Conservation (phyloP, 1,140 invertebrate species). For the Arion vulgaris region DNA sequence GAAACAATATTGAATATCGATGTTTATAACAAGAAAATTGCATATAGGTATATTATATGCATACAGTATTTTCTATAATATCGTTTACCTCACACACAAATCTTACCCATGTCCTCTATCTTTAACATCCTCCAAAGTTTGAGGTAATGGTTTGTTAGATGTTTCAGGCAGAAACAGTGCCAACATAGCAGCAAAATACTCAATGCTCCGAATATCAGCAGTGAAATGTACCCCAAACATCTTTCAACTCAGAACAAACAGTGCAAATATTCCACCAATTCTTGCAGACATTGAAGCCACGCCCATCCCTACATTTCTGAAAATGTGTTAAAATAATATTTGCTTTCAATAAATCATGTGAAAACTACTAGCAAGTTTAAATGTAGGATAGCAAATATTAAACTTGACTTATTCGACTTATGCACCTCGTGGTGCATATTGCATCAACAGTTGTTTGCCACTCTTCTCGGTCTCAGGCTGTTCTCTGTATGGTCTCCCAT, state of each 20-base stretch:
- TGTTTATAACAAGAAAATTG: too few relatives aligned
- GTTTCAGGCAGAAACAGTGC: slow-evolving; percentile 54
- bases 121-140: slow-evolving; percentile 51
- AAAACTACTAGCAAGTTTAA: too few relatives aligned
- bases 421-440: too few relatives aligned
- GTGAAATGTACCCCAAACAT: slow-evolving; percentile 40
- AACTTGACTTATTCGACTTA: background rate
- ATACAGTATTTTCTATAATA: too few relatives aligned
- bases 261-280: slow-evolving; percentile 51
- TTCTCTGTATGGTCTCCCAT: too few relatives aligned
- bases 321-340: background rate
- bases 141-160: slow-evolving; percentile 44
- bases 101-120: slow-evolving; percentile 7
- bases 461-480: too few relatives aligned
- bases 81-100: too few relatives aligned
- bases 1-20: too few relatives aligned
- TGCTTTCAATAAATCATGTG: too few relatives aligned
- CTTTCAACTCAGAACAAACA: slow-evolving; percentile 42
- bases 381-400: background rate
- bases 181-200: slow-evolving; percentile 44
- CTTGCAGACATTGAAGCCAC: slow-evolving; percentile 50
- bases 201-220: slow-evolving; percentile 49
- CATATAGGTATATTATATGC: too few relatives aligned
- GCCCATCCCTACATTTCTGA: slow-evolving; percentile 55
- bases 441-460: too few relatives aligned